phyloP scores from a whole-genome alignment of 2,888 invertebrate species.

The Cosmia pyralina region DNA sequence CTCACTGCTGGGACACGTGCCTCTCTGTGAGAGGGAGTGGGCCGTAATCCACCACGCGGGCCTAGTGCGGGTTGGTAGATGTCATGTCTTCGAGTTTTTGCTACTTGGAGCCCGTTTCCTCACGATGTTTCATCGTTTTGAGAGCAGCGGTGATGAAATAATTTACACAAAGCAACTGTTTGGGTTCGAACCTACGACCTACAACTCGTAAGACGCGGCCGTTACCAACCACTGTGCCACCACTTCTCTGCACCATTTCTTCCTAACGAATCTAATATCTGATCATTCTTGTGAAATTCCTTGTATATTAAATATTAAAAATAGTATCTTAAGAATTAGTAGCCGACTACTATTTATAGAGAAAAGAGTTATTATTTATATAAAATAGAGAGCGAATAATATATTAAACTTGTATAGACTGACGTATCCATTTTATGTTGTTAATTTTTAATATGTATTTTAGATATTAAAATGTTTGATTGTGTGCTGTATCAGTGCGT shows the following conservation, averaged over 20 bases:
- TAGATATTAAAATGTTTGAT: constrained; percentile 75
- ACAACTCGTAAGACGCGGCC: too few relatives aligned
- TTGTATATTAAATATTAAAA: constrained; percentile 53
- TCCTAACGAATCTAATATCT: constrained; percentile 38
- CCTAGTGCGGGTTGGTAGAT: too few relatives aligned
- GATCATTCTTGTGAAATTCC: constrained; percentile 55
- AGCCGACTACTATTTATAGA: constrained; percentile 64
- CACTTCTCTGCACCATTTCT: not conserved
- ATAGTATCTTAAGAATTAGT: constrained; percentile 58
- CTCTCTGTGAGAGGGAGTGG: too few relatives aligned
- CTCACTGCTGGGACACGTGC: too few relatives aligned
- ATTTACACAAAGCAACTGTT: too few relatives aligned
- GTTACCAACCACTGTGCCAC: too few relatives aligned
- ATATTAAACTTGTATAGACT: constrained; percentile 75
- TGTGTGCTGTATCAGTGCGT: constrained; percentile 67
- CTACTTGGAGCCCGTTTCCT: too few relatives aligned
- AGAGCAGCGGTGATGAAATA: too few relatives aligned
- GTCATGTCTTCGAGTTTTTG: too few relatives aligned
- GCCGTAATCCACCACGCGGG: too few relatives aligned
- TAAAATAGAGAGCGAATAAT: constrained; percentile 72
- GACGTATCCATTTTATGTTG: constrained; percentile 73
- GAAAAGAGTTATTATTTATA: constrained; percentile 69
- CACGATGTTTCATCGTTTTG: too few relatives aligned
- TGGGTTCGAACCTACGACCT: too few relatives aligned
- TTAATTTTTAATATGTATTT: constrained; percentile 71